Evolutionary conservation across 2,888 invertebrate species (phyloP).

Genomic region (Campoplex nolae): DNA sequence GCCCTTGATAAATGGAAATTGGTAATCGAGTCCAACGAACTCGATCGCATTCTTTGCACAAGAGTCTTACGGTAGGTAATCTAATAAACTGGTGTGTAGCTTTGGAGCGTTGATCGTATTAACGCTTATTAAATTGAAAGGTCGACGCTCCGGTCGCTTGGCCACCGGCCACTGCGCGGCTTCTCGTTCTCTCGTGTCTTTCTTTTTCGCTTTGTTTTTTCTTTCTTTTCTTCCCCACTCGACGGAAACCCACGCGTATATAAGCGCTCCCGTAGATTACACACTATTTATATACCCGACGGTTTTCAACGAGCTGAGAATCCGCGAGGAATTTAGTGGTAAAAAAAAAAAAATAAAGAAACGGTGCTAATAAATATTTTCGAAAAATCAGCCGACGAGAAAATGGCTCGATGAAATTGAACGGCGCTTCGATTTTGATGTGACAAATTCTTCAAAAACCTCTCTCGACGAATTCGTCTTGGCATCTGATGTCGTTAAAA

Average conservation of each 20-base stretch:
- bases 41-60: conserved; percentile 33
- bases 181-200: conserved; percentile 36
- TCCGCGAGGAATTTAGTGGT: background rate
- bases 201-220: background rate
- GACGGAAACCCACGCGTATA: conserved; percentile 55
- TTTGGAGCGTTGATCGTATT: conserved; percentile 77
- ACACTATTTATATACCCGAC: conserved; percentile 13
- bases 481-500: background rate
- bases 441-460: background rate
- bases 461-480: background rate
- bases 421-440: background rate
- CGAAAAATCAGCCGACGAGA: background rate
- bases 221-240: conserved; percentile 26
- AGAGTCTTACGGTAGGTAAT: conserved; percentile 58
- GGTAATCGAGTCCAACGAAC: conserved; percentile 58
- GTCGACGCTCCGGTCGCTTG: conserved; percentile 76
- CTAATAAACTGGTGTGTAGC: conserved; percentile 54
- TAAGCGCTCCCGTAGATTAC: conserved; percentile 26
- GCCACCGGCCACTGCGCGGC: conserved; percentile 52
- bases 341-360: background rate
- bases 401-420: background rate
- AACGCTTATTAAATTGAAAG: conserved; percentile 80
- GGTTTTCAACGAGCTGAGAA: conserved; percentile 29
- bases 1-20: conserved; percentile 27
- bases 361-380: background rate